A percentile compares a stretch with the other conserved stretches of the same genome.
Conservation (phyloP, 64 coral and sea anemone species). For the Acropora tenuis region DNA sequence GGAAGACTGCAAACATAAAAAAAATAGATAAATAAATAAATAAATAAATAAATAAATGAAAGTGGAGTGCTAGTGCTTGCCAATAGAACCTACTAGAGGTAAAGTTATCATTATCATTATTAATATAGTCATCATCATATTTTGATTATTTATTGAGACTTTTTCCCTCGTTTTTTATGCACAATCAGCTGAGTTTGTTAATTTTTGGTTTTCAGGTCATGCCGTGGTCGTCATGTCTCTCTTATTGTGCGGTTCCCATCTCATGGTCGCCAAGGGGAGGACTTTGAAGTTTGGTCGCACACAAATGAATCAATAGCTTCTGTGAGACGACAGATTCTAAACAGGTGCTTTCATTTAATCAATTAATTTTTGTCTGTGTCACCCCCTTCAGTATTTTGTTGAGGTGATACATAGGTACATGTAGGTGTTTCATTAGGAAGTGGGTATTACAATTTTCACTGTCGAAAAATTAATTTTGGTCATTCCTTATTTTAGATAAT, state of each 20-base stretch:
- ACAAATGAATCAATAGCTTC: slow-evolving; percentile 95
- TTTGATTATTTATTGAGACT: too few species aligned
- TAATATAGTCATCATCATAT: background rate
- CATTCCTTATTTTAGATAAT: too few species aligned
- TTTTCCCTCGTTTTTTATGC: background rate
- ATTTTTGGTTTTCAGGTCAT: slow-evolving; percentile 61
- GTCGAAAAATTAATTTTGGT: too few species aligned
- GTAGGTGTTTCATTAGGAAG: too few species aligned
- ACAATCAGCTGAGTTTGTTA: background rate
- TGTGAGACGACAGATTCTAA: slow-evolving; percentile 88
- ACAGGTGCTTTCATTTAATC: slow-evolving; percentile 56
- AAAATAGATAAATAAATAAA: too few species aligned
- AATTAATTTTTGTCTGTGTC: background rate
- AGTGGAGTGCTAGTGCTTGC: too few species aligned
- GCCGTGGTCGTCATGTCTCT: slow-evolving; percentile 88
- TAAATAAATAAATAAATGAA: too few species aligned
- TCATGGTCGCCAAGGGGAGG: slow-evolving; percentile 96
- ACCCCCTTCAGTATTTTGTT: background rate
- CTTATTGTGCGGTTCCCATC: slow-evolving; percentile 91
- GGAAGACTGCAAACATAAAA: too few species aligned
- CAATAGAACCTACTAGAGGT: too few species aligned
- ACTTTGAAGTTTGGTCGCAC: slow-evolving; percentile 98
- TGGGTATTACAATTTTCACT: too few species aligned
- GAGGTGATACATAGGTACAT: too few species aligned
- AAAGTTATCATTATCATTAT: too few species aligned